Conservation (phyloP, 2,797 vertebrate species). For the Tinamus major region DNA sequence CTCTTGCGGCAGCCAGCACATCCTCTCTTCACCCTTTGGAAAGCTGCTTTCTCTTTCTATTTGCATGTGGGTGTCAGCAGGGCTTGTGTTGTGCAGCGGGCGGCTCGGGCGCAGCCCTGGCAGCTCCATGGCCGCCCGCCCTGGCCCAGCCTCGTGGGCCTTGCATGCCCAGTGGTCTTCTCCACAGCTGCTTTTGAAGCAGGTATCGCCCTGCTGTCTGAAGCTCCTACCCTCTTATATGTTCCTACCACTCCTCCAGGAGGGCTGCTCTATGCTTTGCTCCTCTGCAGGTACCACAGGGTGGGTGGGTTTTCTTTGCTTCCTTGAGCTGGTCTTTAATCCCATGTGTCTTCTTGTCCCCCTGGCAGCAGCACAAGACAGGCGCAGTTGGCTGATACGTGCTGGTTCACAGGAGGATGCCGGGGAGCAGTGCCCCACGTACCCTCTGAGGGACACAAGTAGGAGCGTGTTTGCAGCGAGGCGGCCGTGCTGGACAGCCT, state of each 20-base stretch:
- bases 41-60: no score
- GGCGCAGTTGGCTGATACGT: accelerated
- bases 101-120: no score
- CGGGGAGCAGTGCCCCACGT: accelerated
- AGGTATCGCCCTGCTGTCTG: no score
- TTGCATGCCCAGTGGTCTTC: no score
- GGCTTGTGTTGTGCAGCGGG: no score
- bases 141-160: no score
- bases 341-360: background rate
- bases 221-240: background rate
- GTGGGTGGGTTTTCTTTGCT: background rate
- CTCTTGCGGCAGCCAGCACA: background rate
- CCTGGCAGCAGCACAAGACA: background rate
- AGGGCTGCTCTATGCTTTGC: background rate
- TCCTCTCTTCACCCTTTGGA: background rate
- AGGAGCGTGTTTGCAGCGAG: accelerated
- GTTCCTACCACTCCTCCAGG: background rate
- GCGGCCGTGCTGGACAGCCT: background rate
- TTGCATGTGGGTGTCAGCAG: no score
- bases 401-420: background rate
- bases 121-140: no score
- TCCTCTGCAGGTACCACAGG: background rate
- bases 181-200: no score
- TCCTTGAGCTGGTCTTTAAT: background rate
- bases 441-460: background rate